phyloP scores from a whole-genome alignment of 2,797 vertebrate species.

The Periparus ater region DNA sequence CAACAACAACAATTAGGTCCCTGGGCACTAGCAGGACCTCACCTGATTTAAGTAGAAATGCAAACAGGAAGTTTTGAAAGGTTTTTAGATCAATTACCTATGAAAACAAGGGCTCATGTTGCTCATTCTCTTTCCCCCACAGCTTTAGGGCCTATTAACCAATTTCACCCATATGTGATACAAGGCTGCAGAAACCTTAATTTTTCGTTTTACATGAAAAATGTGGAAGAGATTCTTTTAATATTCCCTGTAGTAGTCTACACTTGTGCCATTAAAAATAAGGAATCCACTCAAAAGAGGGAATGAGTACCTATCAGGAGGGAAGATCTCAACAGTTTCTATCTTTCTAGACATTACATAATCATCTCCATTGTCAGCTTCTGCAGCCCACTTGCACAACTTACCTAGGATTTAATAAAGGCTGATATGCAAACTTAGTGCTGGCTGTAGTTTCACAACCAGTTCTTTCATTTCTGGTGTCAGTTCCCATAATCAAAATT shows the following conservation, averaged over 20 bases:
- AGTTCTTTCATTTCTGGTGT: neutral
- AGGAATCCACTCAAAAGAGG: neutral
- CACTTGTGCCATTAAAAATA: neutral
- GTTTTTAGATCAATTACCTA: neutral
- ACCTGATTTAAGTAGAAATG: neutral
- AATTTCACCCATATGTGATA: neutral
- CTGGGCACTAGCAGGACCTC: neutral
- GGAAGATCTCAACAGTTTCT: neutral
- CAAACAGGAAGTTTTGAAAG: neutral
- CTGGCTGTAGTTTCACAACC: neutral
- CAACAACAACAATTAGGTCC: neutral
- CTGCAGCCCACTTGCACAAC: neutral
- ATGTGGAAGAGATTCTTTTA: neutral
- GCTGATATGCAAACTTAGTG: neutral
- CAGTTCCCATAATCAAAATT: neutral
- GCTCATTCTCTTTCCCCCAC: neutral
- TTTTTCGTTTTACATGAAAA: neutral
- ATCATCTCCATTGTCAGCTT: neutral
- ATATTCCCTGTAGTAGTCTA: neutral
- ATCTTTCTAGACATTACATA: neutral
- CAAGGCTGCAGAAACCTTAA: neutral
- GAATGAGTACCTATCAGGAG: neutral
- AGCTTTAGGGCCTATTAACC: neutral
- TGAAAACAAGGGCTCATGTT: neutral
- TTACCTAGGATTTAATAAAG: neutral